These are phyloP conservation scores for Cephalopachus bancanus DNA, from an alignment of 2,797 vertebrate species.

Conservation along the genomic window DNA sequence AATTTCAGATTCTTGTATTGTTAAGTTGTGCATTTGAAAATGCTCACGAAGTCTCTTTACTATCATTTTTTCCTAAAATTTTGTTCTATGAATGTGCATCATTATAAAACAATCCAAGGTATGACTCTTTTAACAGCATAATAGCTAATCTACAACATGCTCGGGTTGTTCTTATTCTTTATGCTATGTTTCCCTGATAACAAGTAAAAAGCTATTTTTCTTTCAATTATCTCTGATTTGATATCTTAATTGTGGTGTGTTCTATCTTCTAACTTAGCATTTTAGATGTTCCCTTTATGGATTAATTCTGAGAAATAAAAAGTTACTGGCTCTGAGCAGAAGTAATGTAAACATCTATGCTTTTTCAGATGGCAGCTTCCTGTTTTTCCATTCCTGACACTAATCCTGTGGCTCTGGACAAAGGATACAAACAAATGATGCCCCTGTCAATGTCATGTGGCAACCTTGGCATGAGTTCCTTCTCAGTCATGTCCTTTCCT, in stretches of 20 bases:
- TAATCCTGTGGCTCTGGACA: neutral
- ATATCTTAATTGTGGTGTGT: neutral
- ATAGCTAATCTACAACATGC: neutral
- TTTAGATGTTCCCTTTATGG: neutral
- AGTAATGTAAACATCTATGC: neutral
- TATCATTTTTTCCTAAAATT: neutral
- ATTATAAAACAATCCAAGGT: neutral
- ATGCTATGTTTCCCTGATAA: neutral
- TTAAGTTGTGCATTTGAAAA: neutral
- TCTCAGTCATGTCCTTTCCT: neutral
- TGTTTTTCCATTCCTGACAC: neutral
- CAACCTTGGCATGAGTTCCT: neutral
- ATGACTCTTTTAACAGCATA: neutral
- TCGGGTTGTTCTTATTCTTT: neutral
- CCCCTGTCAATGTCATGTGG: fast-evolving
- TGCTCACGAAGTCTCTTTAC: neutral
- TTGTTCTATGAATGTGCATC: neutral
- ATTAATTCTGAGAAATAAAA: neutral
- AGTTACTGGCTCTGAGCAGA: neutral
- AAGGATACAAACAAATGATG: neutral
- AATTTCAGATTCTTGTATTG: neutral
- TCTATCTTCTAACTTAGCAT: neutral
- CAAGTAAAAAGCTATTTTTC: neutral
- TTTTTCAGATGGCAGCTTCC: neutral
- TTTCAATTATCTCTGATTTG: neutral